These are phyloP conservation scores for Tipula helvola DNA, from an alignment of 2,888 invertebrate genomes.

Conservation along the genomic window DNA sequence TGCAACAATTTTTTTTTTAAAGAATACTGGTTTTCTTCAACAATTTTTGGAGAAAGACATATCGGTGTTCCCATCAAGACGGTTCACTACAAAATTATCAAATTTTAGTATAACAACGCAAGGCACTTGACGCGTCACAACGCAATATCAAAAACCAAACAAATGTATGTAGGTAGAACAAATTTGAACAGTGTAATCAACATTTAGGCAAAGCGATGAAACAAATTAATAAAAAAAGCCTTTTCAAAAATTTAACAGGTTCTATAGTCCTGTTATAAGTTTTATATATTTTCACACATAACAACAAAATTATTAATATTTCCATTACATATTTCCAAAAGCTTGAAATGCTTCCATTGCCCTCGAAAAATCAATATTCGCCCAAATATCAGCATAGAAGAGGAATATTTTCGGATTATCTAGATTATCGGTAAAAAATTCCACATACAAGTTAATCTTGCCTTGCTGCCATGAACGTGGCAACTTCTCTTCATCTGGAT, in stretches of 20 bases:
- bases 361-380: not conserved
- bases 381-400: not conserved
- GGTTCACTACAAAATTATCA: too few relatives aligned
- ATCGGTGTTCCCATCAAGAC: too few relatives aligned
- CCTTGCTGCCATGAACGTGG: not conserved
- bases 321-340: not conserved
- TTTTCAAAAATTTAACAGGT: not conserved
- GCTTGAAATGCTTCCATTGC: not conserved
- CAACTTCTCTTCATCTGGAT: not conserved
- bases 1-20: too few relatives aligned
- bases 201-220: too few relatives aligned
- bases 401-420: not conserved
- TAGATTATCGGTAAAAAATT: not conserved
- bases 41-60: too few relatives aligned
- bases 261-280: not conserved
- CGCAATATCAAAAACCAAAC: too few relatives aligned
- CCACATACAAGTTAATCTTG: not conserved
- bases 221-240: too few relatives aligned
- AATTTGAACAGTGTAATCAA: too few relatives aligned
- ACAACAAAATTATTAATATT: not conserved
- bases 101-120: too few relatives aligned
- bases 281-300: not conserved
- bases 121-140: too few relatives aligned
- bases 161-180: too few relatives aligned
- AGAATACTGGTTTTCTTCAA: too few relatives aligned